A percentile compares a stretch with the other conserved stretches of the same genome.
phyloP scores from a whole-genome alignment of 1,140 invertebrate species.

The Antheraea mylitta region DNA sequence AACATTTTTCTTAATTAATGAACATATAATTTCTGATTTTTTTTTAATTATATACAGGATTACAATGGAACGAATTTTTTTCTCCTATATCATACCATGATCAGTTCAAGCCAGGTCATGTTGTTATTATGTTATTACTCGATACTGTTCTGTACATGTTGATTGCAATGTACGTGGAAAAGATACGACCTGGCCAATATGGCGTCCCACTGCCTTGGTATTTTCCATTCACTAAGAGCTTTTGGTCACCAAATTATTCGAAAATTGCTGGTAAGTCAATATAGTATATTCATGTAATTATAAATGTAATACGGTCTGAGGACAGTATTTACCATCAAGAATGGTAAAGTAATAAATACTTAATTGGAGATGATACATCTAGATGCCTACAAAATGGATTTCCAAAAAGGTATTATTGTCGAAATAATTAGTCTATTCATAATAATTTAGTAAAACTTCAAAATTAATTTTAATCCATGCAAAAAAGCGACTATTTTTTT shows the following conservation, averaged over 20 bases:
- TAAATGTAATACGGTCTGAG: too few relatives aligned
- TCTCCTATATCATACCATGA: conserved; percentile 85
- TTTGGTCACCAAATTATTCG: conserved; percentile 66
- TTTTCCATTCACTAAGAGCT: conserved; percentile 83
- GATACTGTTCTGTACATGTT: conserved; percentile 83
- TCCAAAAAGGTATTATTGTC: too few relatives aligned
- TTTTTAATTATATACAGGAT: conserved; percentile 68
- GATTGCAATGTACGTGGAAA: conserved; percentile 87
- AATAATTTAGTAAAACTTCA: too few relatives aligned
- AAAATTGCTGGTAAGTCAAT: conserved; percentile 47
- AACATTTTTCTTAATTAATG: too few relatives aligned
- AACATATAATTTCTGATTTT: background rate
- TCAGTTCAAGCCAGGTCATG: conserved; percentile 82
- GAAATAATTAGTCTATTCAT: too few relatives aligned
- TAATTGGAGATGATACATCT: too few relatives aligned
- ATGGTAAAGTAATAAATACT: too few relatives aligned
- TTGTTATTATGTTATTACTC: conserved; percentile 83
- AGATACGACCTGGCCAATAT: conserved; percentile 85
- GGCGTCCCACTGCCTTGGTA: conserved; percentile 87
- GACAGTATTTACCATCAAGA: too few relatives aligned
- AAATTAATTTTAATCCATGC: too few relatives aligned
- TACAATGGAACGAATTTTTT: conserved; percentile 88
- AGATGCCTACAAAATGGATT: too few relatives aligned
- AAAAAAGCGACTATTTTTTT: too few relatives aligned
- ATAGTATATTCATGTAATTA: too few relatives aligned